Base-by-base conservation (phyloP, 2,888 invertebrate genomes). In the Caradrina kadenii region DNA sequence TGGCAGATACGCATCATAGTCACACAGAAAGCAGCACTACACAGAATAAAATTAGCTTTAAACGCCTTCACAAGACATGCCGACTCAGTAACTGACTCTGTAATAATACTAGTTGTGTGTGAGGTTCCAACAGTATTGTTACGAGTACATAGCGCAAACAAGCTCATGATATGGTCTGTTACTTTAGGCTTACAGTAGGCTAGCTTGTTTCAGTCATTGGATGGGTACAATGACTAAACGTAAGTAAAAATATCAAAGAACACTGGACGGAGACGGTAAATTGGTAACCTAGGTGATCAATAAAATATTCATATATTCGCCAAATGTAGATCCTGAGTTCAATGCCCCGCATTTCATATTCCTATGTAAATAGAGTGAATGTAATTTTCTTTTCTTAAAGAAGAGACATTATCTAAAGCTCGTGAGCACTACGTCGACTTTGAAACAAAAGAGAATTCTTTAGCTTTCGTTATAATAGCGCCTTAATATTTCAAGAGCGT, bases 1-100 rank as follows among this genome's bases (percentile, higher is more conserved):
- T 86, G 92, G 92, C 90, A 92, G 90, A 89, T 89, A 91, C 88
- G 93, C 93, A 93, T 94, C 91, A 91, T 93, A 91, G 88, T 87
- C 83, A 93, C 91, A 92, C 89, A 80, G 88, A 91, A 88, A 89
- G 89, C 91, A 91, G 92, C 93, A 94, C 91, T 77, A 91, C 89
- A 91, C 91, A 83, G 78, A 88, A 89, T 87, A 86, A 86, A 83
- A 88, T 86, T 89, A 91, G 94, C 94, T 94, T 94, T 76, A 83
- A 87, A 87, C 84, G 92, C 92, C 89, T 89, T 89, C 90, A 92
- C 90, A 80, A 88, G 72, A 91, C 90, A 92, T 88, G 89, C 89
- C 89, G 86, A 84, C 86, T 80, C 80, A 71, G 61, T 63, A 54
- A 56, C 31, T 21, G 54, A 56, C 78, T 80, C 70, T 62, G 76